A percentile compares a stretch with the other conserved stretches of the same genome.
Evolutionary conservation across 2,797 vertebrate genomes (phyloP).

Genomic region (Stomatorhinus walkeri): DNA sequence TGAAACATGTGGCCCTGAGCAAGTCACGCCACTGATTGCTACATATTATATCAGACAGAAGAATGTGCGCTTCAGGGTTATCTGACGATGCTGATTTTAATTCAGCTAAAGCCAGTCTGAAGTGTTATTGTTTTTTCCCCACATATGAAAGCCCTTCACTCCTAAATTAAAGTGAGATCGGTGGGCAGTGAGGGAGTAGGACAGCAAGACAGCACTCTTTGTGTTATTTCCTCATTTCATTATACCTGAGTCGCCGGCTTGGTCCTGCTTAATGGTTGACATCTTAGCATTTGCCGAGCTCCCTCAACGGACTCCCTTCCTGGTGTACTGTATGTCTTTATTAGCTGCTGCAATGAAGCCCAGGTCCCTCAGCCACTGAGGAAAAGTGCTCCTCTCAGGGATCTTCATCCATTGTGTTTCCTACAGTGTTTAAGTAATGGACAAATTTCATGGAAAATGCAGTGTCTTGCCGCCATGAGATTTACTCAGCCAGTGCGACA

Average conservation of each 20-base stretch:
- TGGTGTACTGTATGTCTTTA: constrained; percentile 27
- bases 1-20: not conserved
- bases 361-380: not conserved
- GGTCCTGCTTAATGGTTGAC: constrained; percentile 19
- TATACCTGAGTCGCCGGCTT: not conserved
- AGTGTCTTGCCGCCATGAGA: constrained; percentile 25
- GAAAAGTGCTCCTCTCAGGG: constrained; percentile 20
- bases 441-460: constrained; percentile 36
- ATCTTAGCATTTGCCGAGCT: constrained; percentile 1
- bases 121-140: not conserved
- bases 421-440: constrained; percentile 38
- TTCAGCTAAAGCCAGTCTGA: not conserved
- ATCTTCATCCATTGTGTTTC: constrained; percentile 33
- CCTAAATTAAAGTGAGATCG: not conserved
- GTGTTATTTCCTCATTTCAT: constrained; percentile 2
- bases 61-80: not conserved
- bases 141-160: not conserved
- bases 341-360: constrained; percentile 17
- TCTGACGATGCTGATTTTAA: not conserved
- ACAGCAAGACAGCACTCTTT: not conserved
- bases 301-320: not conserved
- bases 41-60: not conserved
- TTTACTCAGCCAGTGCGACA: constrained; percentile 38
- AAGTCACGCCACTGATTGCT: not conserved
- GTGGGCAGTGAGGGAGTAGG: not conserved